phyloP scores from a whole-genome alignment of 2,888 invertebrate species.

The Serrognathus titanus region DNA sequence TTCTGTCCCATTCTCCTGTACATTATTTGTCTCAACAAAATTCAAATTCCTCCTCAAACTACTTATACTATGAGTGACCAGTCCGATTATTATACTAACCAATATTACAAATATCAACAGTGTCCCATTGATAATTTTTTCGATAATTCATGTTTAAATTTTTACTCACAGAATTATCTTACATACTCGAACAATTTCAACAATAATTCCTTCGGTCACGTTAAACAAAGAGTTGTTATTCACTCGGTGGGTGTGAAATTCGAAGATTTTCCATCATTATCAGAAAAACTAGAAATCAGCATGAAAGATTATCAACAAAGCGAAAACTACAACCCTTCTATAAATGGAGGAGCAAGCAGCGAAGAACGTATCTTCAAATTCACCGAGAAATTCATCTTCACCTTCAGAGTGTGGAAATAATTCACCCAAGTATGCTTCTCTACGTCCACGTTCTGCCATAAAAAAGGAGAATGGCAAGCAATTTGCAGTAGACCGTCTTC shows the following conservation, averaged over 20 bases:
- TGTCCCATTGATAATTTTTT: background rate
- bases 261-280: slow-evolving; percentile 10
- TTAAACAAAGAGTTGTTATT: background rate
- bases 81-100: background rate
- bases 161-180: background rate
- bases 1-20: slow-evolving; percentile 34
- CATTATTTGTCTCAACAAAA: slow-evolving; percentile 19
- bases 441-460: too few relatives aligned
- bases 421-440: too few relatives aligned
- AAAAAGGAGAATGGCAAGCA: too few relatives aligned
- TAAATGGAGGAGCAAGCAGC: slow-evolving; percentile 21
- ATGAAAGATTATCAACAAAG: slow-evolving; percentile 10
- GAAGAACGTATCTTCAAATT: too few relatives aligned
- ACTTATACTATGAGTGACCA: background rate
- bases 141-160: background rate
- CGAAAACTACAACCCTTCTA: slow-evolving; percentile 23
- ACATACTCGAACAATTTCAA: slow-evolving; percentile 4
- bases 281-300: slow-evolving; percentile 4
- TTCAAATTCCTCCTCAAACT: slow-evolving; percentile 20
- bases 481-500: too few relatives aligned
- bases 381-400: too few relatives aligned
- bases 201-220: slow-evolving; percentile 3
- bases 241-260: slow-evolving; percentile 1
- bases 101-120: slow-evolving; percentile 1
- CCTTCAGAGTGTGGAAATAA: too few relatives aligned